Evolutionary conservation across 2,888 invertebrate genomes (phyloP).

Genomic region (Apocheima hispidaria): DNA sequence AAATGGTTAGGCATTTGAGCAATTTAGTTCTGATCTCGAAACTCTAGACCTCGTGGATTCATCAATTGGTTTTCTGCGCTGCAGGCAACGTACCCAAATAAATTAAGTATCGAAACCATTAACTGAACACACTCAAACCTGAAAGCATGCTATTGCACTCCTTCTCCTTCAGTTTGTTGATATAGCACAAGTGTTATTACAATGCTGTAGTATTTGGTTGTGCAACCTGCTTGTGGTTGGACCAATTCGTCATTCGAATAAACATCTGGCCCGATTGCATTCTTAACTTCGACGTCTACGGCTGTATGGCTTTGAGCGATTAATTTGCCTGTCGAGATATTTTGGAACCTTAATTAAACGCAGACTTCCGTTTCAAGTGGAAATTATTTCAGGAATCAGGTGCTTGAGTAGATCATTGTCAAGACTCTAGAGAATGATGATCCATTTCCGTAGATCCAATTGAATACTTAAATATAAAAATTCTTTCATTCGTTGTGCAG

Average conservation of each 20-base stretch:
- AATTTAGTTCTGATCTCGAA: conserved; percentile 43
- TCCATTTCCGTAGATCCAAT: conserved; percentile 31
- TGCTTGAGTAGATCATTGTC: conserved; percentile 35
- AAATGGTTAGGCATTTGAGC: conserved; percentile 37
- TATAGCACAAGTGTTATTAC: conserved; percentile 3
- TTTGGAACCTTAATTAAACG: conserved; percentile 42
- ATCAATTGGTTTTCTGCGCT: conserved; percentile 10
- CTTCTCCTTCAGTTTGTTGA: background rate
- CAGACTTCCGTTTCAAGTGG: conserved; percentile 31
- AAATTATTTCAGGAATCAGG: conserved; percentile 43
- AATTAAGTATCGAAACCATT: background rate
- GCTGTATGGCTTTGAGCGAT: conserved; percentile 16
- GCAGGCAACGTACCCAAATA: background rate
- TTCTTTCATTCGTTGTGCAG: conserved; percentile 15
- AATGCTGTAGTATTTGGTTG: background rate
- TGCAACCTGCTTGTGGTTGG: conserved; percentile 8
- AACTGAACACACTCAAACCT: background rate
- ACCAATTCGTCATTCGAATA: conserved; percentile 17
- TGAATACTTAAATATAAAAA: conserved; percentile 12
- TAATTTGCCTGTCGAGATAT: conserved; percentile 31
- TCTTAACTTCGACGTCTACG: conserved; percentile 22
- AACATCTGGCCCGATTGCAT: conserved; percentile 20
- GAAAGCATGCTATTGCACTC: background rate
- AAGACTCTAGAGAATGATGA: conserved; percentile 17
- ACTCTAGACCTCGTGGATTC: conserved; percentile 30